Conservation (phyloP, 2,797 vertebrate species). For the Ctenosaura bakeri region DNA sequence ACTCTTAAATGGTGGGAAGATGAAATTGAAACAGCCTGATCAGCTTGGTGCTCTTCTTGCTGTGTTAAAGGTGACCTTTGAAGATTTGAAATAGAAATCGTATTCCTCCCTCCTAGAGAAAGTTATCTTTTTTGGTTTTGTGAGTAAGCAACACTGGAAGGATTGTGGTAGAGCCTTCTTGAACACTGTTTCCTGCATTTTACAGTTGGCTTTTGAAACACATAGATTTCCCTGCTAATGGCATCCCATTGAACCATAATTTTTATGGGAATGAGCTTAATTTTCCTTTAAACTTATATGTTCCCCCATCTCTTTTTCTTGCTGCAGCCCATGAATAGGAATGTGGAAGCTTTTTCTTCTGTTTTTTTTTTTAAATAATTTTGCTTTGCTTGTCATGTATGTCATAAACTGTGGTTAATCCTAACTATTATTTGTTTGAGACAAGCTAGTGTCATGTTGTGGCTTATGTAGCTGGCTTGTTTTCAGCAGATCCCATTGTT, state of each 20-base stretch:
- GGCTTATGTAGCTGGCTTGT: neutral
- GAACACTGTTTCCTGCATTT: neutral
- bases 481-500: neutral
- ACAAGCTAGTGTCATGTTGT: neutral
- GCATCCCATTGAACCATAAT: neutral
- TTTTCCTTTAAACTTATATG: neutral
- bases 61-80: constrained; percentile 88
- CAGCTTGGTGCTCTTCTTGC: constrained; percentile 91
- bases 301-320: neutral
- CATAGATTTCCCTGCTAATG: neutral
- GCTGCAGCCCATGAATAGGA: neutral
- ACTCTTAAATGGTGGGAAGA: constrained; percentile 92
- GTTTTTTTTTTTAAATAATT: neutral
- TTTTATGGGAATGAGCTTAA: neutral
- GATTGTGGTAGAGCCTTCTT: too few species aligned
- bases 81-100: neutral
- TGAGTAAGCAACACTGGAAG: neutral
- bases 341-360: neutral
- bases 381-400: neutral
- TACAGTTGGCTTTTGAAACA: neutral
- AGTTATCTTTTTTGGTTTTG: neutral
- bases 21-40: constrained; percentile 88
- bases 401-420: too few species aligned
- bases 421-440: neutral
- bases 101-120: neutral